Evolutionary conservation across 2,797 vertebrate genomes (phyloP).

Genomic region (Austrolebias charrua): DNA sequence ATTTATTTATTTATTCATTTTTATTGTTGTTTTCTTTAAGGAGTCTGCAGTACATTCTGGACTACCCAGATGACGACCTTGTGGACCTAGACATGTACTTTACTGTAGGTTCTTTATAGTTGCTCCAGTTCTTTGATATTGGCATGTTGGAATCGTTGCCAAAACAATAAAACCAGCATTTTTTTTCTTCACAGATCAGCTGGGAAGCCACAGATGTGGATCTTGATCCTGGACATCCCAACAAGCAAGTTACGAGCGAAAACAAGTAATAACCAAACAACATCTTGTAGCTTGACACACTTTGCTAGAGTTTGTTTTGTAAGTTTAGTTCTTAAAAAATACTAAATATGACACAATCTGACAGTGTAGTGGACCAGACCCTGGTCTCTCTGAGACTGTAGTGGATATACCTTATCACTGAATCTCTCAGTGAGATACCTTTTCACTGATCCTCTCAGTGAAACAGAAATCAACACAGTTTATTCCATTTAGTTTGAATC

Average conservation of each 20-base stretch:
- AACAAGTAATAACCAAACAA: slow-evolving; percentile 64
- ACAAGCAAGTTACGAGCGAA: slow-evolving; percentile 60
- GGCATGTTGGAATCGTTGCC: too few relatives aligned
- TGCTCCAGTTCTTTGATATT: neutral
- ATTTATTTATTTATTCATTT: too few relatives aligned
- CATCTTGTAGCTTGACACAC: neutral
- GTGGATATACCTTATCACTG: too few relatives aligned
- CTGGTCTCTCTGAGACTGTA: too few relatives aligned
- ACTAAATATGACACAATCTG: too few relatives aligned
- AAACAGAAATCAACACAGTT: too few relatives aligned
- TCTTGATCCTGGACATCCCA: slow-evolving; percentile 66
- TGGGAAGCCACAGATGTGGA: slow-evolving; percentile 62
- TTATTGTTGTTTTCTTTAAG: slow-evolving; percentile 59
- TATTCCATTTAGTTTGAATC: too few relatives aligned
- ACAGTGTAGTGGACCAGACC: too few relatives aligned
- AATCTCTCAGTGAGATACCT: too few relatives aligned
- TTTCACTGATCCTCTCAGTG: too few relatives aligned
- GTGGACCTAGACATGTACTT: slow-evolving; percentile 80
- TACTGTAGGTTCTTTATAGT: slow-evolving; percentile 73
- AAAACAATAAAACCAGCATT: neutral
- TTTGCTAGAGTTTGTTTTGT: neutral
- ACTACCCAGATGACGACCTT: slow-evolving; percentile 78
- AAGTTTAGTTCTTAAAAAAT: too few relatives aligned
- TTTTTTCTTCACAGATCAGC: slow-evolving; percentile 45
- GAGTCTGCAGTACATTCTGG: slow-evolving; percentile 83